Evolutionary conservation across 2,113 vertebrate genomes (phyloP).

Genomic region (Bufo bufo): DNA sequence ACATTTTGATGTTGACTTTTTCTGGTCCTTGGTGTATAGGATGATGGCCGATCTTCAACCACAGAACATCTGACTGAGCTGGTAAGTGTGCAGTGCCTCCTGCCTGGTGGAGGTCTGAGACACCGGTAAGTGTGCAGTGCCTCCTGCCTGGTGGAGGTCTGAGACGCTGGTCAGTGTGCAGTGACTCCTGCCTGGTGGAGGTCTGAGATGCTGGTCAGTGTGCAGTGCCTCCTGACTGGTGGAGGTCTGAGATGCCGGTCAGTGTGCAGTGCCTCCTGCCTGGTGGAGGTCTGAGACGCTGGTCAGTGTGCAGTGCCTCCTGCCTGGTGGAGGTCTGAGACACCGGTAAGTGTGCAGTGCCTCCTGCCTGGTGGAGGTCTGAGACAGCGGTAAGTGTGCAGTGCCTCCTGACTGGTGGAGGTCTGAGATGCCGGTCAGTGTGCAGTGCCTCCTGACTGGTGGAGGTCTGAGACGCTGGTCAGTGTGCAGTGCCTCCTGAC

Average conservation of each 20-base stretch:
- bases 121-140: too few species aligned
- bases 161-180: background rate
- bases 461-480: background rate
- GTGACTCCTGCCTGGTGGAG: accelerated
- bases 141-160: too few species aligned
- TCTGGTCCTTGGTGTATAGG: background rate
- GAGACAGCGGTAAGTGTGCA: background rate
- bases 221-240: too few species aligned
- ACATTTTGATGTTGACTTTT: too few species aligned
- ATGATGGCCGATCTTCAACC: background rate
- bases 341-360: background rate
- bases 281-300: background rate
- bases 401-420: accelerated
- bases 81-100: background rate
- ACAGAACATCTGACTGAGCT: background rate
- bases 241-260: background rate
- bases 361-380: background rate
- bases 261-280: accelerated
- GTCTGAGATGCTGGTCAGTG: background rate
- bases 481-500: background rate
- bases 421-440: background rate
- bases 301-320: background rate
- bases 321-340: background rate
- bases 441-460: accelerated
- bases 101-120: background rate